Base-by-base conservation (phyloP, 1,140 invertebrate genomes). In the Caerostris darwini region DNA sequence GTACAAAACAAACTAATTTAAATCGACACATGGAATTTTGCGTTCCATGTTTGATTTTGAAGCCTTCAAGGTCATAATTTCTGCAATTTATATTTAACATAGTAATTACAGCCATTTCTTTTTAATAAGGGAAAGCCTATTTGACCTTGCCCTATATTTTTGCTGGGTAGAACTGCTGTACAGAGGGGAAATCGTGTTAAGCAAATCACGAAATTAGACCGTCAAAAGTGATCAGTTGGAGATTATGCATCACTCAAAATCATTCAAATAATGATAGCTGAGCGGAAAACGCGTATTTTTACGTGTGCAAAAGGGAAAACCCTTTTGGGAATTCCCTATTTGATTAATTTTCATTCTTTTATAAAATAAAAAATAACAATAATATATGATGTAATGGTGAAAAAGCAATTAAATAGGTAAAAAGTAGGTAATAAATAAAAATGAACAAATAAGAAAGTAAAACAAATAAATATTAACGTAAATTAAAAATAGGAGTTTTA, bases 61-160 rank as follows among this genome's bases (percentile, higher is more conserved):
- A 71, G 10, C 10, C 69, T 19, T 50, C 69, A 71, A 71, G 69
- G 69, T 50, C 8, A 10, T 4, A 71, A 34, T 71, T 71, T 71
- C 69, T 71, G 10, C 19, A 34, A 71, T 71, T 71, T n/a, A 50
- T 71, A 71, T 71, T 71, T 71, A 34, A 50, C 69, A 71, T 71
- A 50, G 69, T 71, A 71, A 71, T 71, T 71, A 50, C 69, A 71
- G 69, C 7, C 69, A 34, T 71, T 71, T 71, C 19, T 34, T 71
- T 71, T 50, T 34, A 71, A 10, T n/a, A 34, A 34, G 19, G 50
- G 10, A 71, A 19, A 34, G 69, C 3, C 3, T 34, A 71, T 71
- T 4, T 71, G 69, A 71, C 69, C 69, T 71, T 71, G 69, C 69
- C 69, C 69, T 7, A 71, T 10, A 71, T 71, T 71, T 71, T 71